Evolutionary conservation across 2,797 vertebrate genomes (phyloP), one percentile per base, ranked within the genome.

Genomic region (Cyclopterus lumpus): DNA sequence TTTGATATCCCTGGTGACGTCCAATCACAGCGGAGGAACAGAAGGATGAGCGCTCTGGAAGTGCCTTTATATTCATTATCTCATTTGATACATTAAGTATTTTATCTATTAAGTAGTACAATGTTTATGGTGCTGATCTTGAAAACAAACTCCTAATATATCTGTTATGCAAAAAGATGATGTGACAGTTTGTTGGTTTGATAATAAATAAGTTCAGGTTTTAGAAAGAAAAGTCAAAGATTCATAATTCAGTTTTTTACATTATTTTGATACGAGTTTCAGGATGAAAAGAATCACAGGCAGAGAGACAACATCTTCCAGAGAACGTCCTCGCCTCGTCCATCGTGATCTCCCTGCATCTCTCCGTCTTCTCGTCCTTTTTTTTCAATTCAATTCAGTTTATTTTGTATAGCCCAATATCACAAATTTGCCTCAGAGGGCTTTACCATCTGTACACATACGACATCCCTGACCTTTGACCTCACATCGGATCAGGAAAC

Each of bases 121-220:
- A 20, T 8, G 3, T 48, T 48, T 48, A 8, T 8, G 95, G 95
- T 96, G 95, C 95, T 96, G 93, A 81, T 93, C 89, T 91, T 90
- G 12, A 89, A 93, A 94, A 94, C 88, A 20, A 79, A 94, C 91
- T 81, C 80, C 89, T 91, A 92, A 92, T 89, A 84, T 88, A 89
- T 94, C 92, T 77, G 10, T 82, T 70, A 83, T 86, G 72, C 85
- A 84, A 79, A 87, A 80, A 46, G 58, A 90, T 93, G 94, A 89
- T 92, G 90, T 84, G 92, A 90, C 10, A 51, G n/a, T 36, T 36
- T 34, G 53, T 77, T 75, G 18, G 30, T 2, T 2, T 42, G 18
- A 49, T 12, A 10, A 34, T 59, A 28, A 28, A 48, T 1, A n/a
- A 3, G 4, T 68, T 34, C 15, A 34, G 1, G 16, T 46, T 26